phyloP scores from a whole-genome alignment of 2,113 vertebrate genomes.

The Corythoichthys haematopterus region DNA sequence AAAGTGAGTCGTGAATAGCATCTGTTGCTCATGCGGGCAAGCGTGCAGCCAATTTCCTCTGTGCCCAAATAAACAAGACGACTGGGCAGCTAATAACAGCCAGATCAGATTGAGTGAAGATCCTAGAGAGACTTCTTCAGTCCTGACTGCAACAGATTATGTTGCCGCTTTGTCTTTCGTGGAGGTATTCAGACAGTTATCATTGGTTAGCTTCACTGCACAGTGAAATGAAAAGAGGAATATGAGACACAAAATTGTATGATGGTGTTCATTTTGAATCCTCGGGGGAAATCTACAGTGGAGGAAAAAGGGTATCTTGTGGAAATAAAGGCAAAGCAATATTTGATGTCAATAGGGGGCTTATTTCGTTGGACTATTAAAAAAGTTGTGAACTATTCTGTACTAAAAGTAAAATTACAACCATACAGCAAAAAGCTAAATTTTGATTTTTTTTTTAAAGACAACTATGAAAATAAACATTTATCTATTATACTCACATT shows the following conservation, averaged over 20 bases:
- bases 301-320: neutral
- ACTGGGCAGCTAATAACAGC: conserved; percentile 12
- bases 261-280: neutral
- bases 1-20: conserved; percentile 52
- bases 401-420: too few relatives aligned
- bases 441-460: too few relatives aligned
- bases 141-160: neutral
- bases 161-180: neutral
- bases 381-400: too few relatives aligned
- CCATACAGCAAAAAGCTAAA: too few relatives aligned
- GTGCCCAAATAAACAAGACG: conserved; percentile 19
- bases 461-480: too few relatives aligned
- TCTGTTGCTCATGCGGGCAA: conserved; percentile 21
- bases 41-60: conserved; percentile 31
- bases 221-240: neutral
- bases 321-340: neutral
- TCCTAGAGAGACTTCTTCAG: neutral
- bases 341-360: neutral
- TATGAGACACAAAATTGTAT: neutral
- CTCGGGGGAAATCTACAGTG: neutral
- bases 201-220: neutral
- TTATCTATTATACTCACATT: too few relatives aligned
- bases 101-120: conserved; percentile 14
- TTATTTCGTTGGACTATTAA: too few relatives aligned
- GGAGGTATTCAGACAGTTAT: neutral